Evolutionary conservation across 2,113 vertebrate genomes (phyloP).

Genomic region (Ginglymostoma cirratum): DNA sequence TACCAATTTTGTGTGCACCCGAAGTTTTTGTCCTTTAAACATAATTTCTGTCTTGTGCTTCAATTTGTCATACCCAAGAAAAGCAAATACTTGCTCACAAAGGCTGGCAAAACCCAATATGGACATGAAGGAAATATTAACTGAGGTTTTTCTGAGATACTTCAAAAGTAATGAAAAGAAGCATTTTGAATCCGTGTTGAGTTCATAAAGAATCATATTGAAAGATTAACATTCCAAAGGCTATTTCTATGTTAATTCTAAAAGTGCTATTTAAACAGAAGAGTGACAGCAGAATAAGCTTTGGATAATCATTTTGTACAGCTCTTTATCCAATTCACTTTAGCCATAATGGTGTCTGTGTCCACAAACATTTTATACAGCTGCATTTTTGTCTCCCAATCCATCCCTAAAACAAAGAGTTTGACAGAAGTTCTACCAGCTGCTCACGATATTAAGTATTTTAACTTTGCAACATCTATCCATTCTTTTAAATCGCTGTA

Average conservation of each 20-base stretch:
- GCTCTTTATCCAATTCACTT: slow-evolving; percentile 37
- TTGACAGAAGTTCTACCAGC: not conserved
- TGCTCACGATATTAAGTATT: not conserved
- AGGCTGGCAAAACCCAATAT: not conserved
- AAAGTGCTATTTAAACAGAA: slow-evolving; percentile 35
- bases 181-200: slow-evolving; percentile 36
- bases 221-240: slow-evolving; percentile 36
- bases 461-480: not conserved
- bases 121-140: slow-evolving; percentile 25
- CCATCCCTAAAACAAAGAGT: slow-evolving; percentile 7
- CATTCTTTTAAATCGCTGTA: not conserved
- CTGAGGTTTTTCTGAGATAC: not conserved
- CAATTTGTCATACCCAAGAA: not conserved
- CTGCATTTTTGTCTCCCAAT: not conserved
- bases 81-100: not conserved
- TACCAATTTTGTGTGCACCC: not conserved
- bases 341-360: slow-evolving; percentile 21
- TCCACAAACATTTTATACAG: slow-evolving; percentile 21
- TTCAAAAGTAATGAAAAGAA: slow-evolving; percentile 33
- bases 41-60: not conserved
- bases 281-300: slow-evolving; percentile 37
- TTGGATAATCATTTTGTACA: slow-evolving; percentile 37
- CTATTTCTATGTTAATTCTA: slow-evolving; percentile 37
- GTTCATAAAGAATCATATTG: slow-evolving; percentile 35
- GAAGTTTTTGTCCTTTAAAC: not conserved